Evolutionary conservation across 2,888 invertebrate genomes (phyloP).

Genomic region (Heliconius hortense): DNA sequence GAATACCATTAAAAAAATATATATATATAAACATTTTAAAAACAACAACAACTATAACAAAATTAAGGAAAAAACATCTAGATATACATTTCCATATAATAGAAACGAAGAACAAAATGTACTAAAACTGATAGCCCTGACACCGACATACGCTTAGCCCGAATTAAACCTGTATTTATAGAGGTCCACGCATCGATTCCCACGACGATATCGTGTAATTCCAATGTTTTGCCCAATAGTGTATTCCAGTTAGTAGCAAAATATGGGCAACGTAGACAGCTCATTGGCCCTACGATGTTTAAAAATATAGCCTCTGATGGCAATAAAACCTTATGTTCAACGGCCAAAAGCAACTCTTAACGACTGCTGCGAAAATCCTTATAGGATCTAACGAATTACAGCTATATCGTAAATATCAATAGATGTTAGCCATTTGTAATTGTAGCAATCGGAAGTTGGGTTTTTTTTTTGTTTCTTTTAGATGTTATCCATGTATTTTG

Average conservation of each 20-base stretch:
- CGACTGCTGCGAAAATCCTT: conserved; percentile 10
- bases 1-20: too few relatives aligned
- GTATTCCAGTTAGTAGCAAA: conserved; percentile 44
- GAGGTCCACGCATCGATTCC: conserved; percentile 54
- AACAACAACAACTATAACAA: background rate
- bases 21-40: too few relatives aligned
- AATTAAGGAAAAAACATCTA: background rate
- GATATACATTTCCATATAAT: background rate
- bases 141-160: conserved; percentile 42
- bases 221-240: conserved; percentile 50
- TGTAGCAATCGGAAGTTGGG: background rate
- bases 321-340: conserved; percentile 33
- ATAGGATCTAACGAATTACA: conserved; percentile 7
- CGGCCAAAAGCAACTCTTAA: conserved; percentile 25
- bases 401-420: conserved; percentile 19
- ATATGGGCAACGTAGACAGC: conserved; percentile 40
- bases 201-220: conserved; percentile 53
- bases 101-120: conserved; percentile 6
- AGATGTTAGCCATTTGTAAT: conserved; percentile 7
- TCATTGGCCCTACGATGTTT: conserved; percentile 37
- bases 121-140: conserved; percentile 41
- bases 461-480: background rate
- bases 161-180: conserved; percentile 55
- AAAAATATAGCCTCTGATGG: conserved; percentile 38
- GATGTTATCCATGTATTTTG: background rate